phyloP scores from a whole-genome alignment of 2,797 vertebrate species.

The Pempheris klunzingeri region DNA sequence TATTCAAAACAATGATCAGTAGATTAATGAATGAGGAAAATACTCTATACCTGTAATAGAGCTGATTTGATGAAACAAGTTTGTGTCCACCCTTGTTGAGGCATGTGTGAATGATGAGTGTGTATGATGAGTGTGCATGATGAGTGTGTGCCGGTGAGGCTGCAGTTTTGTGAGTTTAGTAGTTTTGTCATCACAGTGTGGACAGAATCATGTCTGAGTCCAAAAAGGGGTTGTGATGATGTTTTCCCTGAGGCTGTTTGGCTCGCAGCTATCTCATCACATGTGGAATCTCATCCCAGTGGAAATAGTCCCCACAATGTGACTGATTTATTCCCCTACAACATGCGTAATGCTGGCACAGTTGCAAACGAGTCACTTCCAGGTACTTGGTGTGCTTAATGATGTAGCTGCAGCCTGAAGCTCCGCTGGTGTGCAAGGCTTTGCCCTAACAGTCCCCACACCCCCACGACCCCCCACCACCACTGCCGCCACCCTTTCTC shows the following conservation, averaged over 20 bases:
- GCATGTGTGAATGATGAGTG: too few relatives aligned
- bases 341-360: background rate
- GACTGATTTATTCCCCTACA: too few relatives aligned
- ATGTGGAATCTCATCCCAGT: background rate
- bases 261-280: constrained; percentile 21
- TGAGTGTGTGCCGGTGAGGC: background rate
- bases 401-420: constrained; percentile 57
- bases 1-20: background rate
- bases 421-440: constrained; percentile 59
- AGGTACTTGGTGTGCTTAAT: constrained; percentile 63
- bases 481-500: constrained; percentile 36
- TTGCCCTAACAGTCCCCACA: constrained; percentile 47
- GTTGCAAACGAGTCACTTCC: constrained; percentile 62
- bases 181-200: constrained; percentile 5
- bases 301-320: constrained; percentile 4
- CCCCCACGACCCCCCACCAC: constrained; percentile 12
- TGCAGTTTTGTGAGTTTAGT: background rate
- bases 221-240: constrained; percentile 4
- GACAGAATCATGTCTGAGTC: constrained; percentile 3
- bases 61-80: background rate
- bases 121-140: background rate
- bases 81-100: background rate
- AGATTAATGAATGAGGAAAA: background rate
- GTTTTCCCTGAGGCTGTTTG: constrained; percentile 33
- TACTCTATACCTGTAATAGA: background rate